Evolutionary conservation across 2,888 invertebrate genomes (phyloP), one percentile per base, ranked within the genome.

Genomic region (Leistus spinibarbis): DNA sequence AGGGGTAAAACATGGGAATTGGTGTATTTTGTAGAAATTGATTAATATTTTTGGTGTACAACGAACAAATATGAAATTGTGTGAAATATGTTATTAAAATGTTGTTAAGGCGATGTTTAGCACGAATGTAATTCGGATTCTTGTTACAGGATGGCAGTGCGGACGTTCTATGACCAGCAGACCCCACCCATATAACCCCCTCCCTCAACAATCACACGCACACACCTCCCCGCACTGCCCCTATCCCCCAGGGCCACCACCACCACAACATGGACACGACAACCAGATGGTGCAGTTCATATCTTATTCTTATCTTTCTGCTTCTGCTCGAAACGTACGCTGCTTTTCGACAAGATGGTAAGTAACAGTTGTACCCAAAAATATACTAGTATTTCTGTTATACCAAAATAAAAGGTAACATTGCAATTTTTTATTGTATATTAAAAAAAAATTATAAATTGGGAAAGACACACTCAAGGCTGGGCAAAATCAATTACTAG

Each of bases 131-230:
- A 40, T 40, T 40, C 40, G 60, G 17, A 10, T 20, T 13, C 16
- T 64, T 64, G 64, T 64, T 64, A 64, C 64, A 64, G 64, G 27
- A 64, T 64, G 64, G 64, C 24, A 10, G 23, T 13, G 64, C 24
- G 64, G 64, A 23, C 23, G 27, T 23, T 24, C 64, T 17, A 27
- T 64, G 23, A 64, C 23, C 24, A 27, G 13, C 20, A 64, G 23
- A 64, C 27, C 9, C 64, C 64, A n/a, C 64, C 64, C 23, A 64
- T 23, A 64, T 64, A 64, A 27, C 64, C 64, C 23, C 24, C 24
- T 13, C 7, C 24, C 24, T 7, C 7, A 40, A 40, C 13, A 40
- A 7, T 7, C 3, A 24, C 13, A 40, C 40, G 40, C 3, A 24
- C 24, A 24, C 24, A 24, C 7, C 24, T 24, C 7, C 9, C 53